phyloP scores from a whole-genome alignment of 2,888 invertebrate genomes.

The Hipparchia sbordonii region DNA sequence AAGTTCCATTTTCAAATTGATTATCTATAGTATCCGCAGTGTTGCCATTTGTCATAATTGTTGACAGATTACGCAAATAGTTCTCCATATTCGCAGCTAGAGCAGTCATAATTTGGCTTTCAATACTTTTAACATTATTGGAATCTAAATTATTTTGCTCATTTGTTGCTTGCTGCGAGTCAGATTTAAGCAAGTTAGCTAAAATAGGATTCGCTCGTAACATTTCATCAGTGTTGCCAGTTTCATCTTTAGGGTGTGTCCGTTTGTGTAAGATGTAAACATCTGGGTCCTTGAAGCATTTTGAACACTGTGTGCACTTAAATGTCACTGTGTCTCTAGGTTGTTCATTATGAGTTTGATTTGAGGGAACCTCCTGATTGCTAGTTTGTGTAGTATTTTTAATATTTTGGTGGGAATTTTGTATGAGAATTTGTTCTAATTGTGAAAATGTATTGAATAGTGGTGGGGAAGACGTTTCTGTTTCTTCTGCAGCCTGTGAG shows the following conservation, averaged over 20 bases:
- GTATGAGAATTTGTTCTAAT: conserved; percentile 27
- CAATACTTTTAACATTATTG: conserved; percentile 52
- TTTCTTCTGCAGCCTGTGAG: conserved; percentile 32
- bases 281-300: conserved; percentile 76
- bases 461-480: conserved; percentile 24
- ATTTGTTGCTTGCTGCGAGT: conserved; percentile 41
- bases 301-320: conserved; percentile 67
- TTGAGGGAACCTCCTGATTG: conserved; percentile 13
- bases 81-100: conserved; percentile 64
- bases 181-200: conserved; percentile 61
- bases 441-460: conserved; percentile 28
- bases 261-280: conserved; percentile 67
- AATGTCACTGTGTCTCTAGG: conserved; percentile 53
- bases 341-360: conserved; percentile 18
- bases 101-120: conserved; percentile 65
- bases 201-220: conserved; percentile 69
- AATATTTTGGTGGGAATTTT: conserved; percentile 4
- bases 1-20: conserved; percentile 27
- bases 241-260: conserved; percentile 54
- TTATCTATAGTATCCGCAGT: conserved; percentile 28
- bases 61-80: conserved; percentile 58
- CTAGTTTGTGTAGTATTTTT: conserved; percentile 16
- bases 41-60: conserved; percentile 45
- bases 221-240: conserved; percentile 54
- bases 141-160: conserved; percentile 49